Percentiles rank a stretch among this genome's conserved stretches.
Evolutionary conservation across 2,888 invertebrate genomes (phyloP).

Genomic region (Eubasilissa splendida): DNA sequence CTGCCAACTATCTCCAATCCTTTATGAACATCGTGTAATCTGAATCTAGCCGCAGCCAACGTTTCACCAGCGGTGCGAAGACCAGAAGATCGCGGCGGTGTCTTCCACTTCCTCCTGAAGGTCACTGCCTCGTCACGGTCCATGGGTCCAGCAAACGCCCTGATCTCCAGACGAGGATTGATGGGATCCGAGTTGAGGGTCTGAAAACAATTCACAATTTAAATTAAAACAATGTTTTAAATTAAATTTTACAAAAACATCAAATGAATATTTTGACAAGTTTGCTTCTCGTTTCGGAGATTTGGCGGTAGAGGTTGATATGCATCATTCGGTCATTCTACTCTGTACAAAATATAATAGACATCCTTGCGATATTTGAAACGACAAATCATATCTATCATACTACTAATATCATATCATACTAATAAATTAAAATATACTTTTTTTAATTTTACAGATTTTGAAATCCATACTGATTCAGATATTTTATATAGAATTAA

Average conservation of each 20-base stretch:
- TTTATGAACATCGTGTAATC: slow-evolving; percentile 85
- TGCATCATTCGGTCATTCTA: too few relatives aligned
- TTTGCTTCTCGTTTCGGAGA: too few relatives aligned
- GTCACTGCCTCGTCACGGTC: slow-evolving; percentile 78
- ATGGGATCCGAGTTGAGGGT: slow-evolving; percentile 77
- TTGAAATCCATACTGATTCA: not conserved
- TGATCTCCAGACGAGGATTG: slow-evolving; percentile 82
- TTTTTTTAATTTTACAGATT: too few relatives aligned
- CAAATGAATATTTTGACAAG: not conserved
- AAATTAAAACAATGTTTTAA: too few relatives aligned
- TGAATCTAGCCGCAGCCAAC: slow-evolving; percentile 63
- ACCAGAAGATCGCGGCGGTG: slow-evolving; percentile 76
- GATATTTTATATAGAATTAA: not conserved
- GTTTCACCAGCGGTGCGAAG: slow-evolving; percentile 37
- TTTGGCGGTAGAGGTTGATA: too few relatives aligned
- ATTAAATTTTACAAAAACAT: not conserved
- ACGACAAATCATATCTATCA: too few relatives aligned
- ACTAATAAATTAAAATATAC: too few relatives aligned
- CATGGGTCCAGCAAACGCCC: slow-evolving; percentile 95
- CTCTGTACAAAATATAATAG: too few relatives aligned
- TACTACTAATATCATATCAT: too few relatives aligned
- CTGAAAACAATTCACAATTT: slow-evolving; percentile 64
- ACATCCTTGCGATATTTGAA: too few relatives aligned
- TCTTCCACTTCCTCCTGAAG: slow-evolving; percentile 88
- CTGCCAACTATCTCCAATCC: slow-evolving; percentile 91